phyloP scores from a whole-genome alignment of 2,888 invertebrate genomes.

The Cheilosia grossa region DNA sequence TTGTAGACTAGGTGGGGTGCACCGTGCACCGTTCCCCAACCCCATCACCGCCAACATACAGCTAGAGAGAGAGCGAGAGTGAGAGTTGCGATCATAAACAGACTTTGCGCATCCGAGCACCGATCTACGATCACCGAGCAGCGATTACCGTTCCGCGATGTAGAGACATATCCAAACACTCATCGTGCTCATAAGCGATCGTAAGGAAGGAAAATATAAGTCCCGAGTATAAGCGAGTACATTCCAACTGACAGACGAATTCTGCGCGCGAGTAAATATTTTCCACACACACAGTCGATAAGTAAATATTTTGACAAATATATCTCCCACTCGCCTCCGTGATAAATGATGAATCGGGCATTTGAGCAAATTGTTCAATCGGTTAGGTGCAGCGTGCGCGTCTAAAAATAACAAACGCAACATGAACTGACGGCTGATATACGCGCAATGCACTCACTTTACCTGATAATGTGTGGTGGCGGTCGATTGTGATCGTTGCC shows the following conservation, averaged over 20 bases:
- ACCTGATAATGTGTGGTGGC: conserved; percentile 34
- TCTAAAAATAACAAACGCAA: conserved; percentile 71
- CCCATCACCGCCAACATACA: conserved; percentile 50
- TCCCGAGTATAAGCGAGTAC: conserved; percentile 60
- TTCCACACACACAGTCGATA: conserved; percentile 71
- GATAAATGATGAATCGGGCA: conserved; percentile 72
- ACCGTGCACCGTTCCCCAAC: conserved; percentile 16
- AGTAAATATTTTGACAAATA: conserved; percentile 75
- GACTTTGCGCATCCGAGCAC: no score
- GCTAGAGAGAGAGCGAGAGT: not conserved
- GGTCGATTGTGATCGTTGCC: not conserved
- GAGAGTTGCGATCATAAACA: conserved; percentile 23
- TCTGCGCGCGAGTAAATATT: conserved; percentile 70
- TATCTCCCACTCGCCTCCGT: conserved; percentile 69
- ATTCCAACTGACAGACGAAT: conserved; percentile 70
- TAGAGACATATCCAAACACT: conserved; percentile 71
- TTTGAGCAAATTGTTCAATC: conserved; percentile 72
- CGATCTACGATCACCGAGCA: conserved; percentile 12
- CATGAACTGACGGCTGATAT: conserved; percentile 51
- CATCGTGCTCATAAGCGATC: conserved; percentile 72
- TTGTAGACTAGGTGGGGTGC: conserved; percentile 42
- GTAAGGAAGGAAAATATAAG: conserved; percentile 66
- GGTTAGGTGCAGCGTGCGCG: conserved; percentile 55
- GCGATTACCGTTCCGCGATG: conserved; percentile 47
- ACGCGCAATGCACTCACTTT: not conserved